These are phyloP conservation scores for Orthosia incerta DNA, from an alignment of 2,888 invertebrate genomes.

Conservation along the genomic window DNA sequence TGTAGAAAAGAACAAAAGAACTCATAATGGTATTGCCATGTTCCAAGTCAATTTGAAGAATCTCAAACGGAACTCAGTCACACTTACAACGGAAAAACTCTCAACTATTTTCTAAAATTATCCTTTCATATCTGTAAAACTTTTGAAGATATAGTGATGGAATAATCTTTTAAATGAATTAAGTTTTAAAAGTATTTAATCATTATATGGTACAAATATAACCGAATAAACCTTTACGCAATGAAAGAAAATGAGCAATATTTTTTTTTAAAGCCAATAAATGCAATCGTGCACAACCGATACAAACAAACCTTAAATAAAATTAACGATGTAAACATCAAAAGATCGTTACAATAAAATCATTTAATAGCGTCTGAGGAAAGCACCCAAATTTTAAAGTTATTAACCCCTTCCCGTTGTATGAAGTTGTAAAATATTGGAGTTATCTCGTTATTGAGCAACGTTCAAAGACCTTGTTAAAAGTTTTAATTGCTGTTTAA, in stretches of 20 bases:
- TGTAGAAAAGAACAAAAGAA: too few species aligned
- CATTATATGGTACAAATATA: too few species aligned
- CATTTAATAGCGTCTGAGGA: slow-evolving; percentile 8
- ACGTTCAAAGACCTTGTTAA: slow-evolving; percentile 36
- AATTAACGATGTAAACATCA: not conserved
- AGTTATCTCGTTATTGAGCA: slow-evolving; percentile 35
- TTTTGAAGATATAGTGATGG: too few species aligned
- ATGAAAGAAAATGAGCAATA: not conserved
- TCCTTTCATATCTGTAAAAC: too few species aligned
- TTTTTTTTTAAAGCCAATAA: not conserved
- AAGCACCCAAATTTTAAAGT: slow-evolving; percentile 16
- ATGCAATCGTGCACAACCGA: not conserved
- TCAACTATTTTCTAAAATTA: too few species aligned
- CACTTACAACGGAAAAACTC: too few species aligned
- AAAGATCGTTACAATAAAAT: slow-evolving; percentile 22
- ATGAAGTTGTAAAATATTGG: slow-evolving; percentile 35
- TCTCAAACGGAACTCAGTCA: too few species aligned
- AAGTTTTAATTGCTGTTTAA: slow-evolving; percentile 47
- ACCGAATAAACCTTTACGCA: too few species aligned
- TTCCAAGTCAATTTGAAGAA: too few species aligned
- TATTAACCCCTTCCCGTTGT: slow-evolving; percentile 27
- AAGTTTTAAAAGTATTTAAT: too few species aligned
- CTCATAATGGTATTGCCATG: too few species aligned
- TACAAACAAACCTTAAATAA: slow-evolving; percentile 4
- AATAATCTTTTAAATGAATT: too few species aligned